Evolutionary conservation across 2,113 vertebrate species (phyloP), one percentile per base, ranked within the genome.

Genomic region (Pomatorhinus ruficollis): DNA sequence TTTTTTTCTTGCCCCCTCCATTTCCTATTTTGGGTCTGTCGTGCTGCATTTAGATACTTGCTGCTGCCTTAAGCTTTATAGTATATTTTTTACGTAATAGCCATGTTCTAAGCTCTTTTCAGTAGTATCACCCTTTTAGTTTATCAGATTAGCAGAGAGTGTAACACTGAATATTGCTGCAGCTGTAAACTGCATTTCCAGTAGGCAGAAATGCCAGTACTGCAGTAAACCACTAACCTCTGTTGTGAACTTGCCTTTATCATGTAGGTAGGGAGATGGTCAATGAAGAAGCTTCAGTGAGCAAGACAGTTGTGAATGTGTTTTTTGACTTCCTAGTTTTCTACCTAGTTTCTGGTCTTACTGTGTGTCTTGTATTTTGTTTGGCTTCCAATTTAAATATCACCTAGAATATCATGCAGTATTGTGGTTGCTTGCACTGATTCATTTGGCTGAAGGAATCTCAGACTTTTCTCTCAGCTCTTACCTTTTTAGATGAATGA

Each of bases 401-500:
- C 0, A 1, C 19, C 66, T 2, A 39, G 40, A 84, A 31, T 87
- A 78, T 42, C 21, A 25, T 71, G 68, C 22, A 68, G 2, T 72
- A 8, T 44, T 79, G 35, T 60, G 53, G 40, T 85, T 91, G 65
- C n/a, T 91, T 83, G 15, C 25, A 33, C 40, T 30, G 37, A 42
- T 79, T 96, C 8, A 23, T 87, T 94, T 96, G 78, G 21, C 66
- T 85, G 61, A 91, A 84, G 31, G 44, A 85, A 69, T 87, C 40
- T 82, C n/a, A 25, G 44, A 52, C 27, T 86, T 71, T 69, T 60
- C 31, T 82, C 56, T 87, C 19, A 49, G 17, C 19, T 71, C 19
- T 82, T 44, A 44, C 24, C 8, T 75, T 56, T 79, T 49, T 16
- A 66, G 65, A 47, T 35, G 40, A 76, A 10, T 30, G 18, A 31